Percentiles rank a stretch among this genome's conserved stretches.
These are phyloP conservation scores for Siniperca undulata DNA, from an alignment of 2,797 vertebrate species.

Conservation along the genomic window DNA sequence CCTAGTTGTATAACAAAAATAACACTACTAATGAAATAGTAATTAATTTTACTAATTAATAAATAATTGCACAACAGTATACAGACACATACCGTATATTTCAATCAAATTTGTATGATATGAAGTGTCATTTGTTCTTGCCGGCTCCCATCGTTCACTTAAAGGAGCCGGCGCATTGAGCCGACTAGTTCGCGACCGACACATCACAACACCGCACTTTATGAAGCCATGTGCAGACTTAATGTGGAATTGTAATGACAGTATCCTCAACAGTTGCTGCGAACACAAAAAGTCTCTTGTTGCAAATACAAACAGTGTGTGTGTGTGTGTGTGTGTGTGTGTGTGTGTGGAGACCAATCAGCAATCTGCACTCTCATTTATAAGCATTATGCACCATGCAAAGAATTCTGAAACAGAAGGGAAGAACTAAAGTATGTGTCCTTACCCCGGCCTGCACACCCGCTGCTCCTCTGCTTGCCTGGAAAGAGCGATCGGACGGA, in stretches of 20 bases:
- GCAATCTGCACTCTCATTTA: background rate
- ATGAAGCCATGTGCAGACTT: no score
- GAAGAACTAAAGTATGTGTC: background rate
- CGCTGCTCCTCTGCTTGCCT: constrained; percentile 6
- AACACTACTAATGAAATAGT: no score
- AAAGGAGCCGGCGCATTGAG: no score
- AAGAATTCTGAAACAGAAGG: fast-evolving
- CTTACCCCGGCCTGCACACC: constrained; percentile 54
- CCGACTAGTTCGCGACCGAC: no score
- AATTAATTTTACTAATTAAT: no score
- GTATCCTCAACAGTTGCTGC: background rate
- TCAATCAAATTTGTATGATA: no score
- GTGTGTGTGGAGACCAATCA: background rate
- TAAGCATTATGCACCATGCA: background rate
- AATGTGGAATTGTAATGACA: background rate
- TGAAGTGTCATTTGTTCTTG: no score
- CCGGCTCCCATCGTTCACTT: no score
- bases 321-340: background rate
- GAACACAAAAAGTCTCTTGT: background rate
- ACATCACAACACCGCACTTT: no score
- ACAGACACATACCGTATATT: no score
- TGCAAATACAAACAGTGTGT: background rate
- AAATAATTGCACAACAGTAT: no score
- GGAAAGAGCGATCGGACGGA: constrained; percentile 19
- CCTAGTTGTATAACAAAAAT: no score